Conservation (phyloP, 2,797 vertebrate genomes). For the Coilia nasus region DNA sequence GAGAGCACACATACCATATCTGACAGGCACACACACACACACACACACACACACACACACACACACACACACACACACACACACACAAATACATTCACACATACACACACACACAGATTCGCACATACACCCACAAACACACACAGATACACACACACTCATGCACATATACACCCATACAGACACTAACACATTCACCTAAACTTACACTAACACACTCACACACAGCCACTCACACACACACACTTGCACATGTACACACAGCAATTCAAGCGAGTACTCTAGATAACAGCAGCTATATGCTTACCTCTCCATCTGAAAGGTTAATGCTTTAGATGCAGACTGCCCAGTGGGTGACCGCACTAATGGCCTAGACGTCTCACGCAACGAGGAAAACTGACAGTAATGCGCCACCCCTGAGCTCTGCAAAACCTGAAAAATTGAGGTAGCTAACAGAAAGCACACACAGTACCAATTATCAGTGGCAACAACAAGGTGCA, state of each 20-base stretch:
- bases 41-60: neutral
- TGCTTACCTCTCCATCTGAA: neutral
- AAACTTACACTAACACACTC: neutral
- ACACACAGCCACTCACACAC: neutral
- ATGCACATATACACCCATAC: neutral
- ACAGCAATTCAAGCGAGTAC: neutral
- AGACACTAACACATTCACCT: neutral
- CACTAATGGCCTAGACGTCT: neutral
- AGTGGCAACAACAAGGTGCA: neutral
- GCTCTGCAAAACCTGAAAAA: neutral
- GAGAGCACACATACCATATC: neutral
- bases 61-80: slow-evolving; percentile 13
- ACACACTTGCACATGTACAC: neutral
- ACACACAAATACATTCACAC: neutral
- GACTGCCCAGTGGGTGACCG: neutral
- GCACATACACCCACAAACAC: neutral
- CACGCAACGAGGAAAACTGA: neutral
- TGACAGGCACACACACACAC: neutral
- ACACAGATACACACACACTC: neutral
- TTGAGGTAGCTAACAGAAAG: neutral
- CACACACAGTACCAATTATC: neutral
- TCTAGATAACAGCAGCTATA: neutral
- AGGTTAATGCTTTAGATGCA: slow-evolving; percentile 12
- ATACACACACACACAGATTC: neutral
- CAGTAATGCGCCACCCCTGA: neutral